Conservation (phyloP, 1,140 invertebrate species). For the Tenebrio molitor region DNA sequence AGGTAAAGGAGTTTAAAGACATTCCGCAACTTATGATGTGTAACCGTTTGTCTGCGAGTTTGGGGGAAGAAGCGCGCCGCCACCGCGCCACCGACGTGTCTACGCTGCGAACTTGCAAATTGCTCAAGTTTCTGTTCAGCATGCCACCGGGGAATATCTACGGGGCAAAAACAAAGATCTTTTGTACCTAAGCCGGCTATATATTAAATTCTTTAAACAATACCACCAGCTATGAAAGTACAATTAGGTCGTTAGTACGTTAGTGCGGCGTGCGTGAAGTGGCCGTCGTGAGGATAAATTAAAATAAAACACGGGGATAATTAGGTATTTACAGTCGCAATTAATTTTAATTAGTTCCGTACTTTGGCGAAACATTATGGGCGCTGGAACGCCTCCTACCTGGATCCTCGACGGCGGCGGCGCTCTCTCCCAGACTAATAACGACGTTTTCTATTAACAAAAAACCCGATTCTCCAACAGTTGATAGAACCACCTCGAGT, state of each 20-base stretch:
- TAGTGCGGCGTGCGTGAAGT: slow-evolving; percentile 1
- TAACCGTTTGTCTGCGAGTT: slow-evolving; percentile 40
- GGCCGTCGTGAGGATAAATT: slow-evolving; percentile 1
- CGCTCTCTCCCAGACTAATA: no score
- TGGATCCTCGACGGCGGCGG: neutral
- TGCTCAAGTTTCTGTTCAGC: slow-evolving; percentile 45
- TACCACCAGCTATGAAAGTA: slow-evolving; percentile 13
- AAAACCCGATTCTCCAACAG: no score
- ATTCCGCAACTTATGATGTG: slow-evolving; percentile 38
- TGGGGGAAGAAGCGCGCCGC: slow-evolving; percentile 8
- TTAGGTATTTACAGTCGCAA: slow-evolving; percentile 31
- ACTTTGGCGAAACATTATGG: neutral
- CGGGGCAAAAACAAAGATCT: slow-evolving; percentile 41
- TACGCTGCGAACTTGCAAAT: slow-evolving; percentile 46
- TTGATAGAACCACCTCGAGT: no score
- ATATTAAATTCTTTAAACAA: slow-evolving; percentile 47
- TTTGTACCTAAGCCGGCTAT: slow-evolving; percentile 26
- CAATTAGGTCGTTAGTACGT: slow-evolving; percentile 17
- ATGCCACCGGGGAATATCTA: slow-evolving; percentile 41
- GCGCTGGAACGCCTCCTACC: neutral
- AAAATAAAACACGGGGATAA: slow-evolving; percentile 22
- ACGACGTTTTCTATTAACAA: no score
- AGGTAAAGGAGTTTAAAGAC: slow-evolving; percentile 40
- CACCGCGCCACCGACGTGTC: slow-evolving; percentile 2
- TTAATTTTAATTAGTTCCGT: slow-evolving; percentile 33